phyloP scores from a whole-genome alignment of 2,113 vertebrate genomes.

The Ictidomys tridecemlineatus region DNA sequence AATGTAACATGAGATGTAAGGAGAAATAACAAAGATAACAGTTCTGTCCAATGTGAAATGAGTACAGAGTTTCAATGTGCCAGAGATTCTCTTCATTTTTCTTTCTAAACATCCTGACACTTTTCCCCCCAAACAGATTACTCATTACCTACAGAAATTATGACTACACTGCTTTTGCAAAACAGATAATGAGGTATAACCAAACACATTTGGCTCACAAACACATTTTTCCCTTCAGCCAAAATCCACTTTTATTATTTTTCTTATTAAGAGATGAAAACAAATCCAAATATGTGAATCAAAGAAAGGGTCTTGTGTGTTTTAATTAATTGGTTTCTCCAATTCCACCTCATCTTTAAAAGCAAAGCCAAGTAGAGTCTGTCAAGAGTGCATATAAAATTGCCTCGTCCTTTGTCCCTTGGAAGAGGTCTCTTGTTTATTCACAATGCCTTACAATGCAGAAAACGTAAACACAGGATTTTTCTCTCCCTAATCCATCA shows the following conservation, averaged over 20 bases:
- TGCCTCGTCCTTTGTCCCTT: conserved; percentile 9
- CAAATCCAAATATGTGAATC: conserved; percentile 70
- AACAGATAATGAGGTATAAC: conserved; percentile 65
- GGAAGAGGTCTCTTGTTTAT: conserved; percentile 51
- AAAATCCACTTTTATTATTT: conserved; percentile 67
- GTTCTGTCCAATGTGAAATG: conserved; percentile 49
- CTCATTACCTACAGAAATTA: conserved; percentile 68
- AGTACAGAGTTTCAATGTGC: conserved; percentile 66
- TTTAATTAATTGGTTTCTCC: conserved; percentile 79
- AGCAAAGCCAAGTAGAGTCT: conserved; percentile 53
- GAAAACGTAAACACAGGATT: conserved; percentile 18
- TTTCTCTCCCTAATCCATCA: conserved; percentile 63
- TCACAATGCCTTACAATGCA: conserved; percentile 40
- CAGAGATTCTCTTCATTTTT: conserved; percentile 68
- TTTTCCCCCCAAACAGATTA: conserved; percentile 68
- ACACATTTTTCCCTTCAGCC: conserved; percentile 60
- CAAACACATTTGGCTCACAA: conserved; percentile 46
- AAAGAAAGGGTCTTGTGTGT: conserved; percentile 61
- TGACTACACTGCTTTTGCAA: conserved; percentile 63
- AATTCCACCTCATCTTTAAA: conserved; percentile 69
- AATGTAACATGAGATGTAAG: neutral
- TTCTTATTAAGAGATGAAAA: conserved; percentile 78
- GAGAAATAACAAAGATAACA: neutral
- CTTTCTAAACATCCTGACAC: conserved; percentile 12
- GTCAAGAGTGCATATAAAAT: conserved; percentile 12